A percentile compares a stretch with the other conserved stretches of the same genome.
Conservation (phyloP, 2,888 invertebrate genomes). For the Nomada ferruginata region DNA sequence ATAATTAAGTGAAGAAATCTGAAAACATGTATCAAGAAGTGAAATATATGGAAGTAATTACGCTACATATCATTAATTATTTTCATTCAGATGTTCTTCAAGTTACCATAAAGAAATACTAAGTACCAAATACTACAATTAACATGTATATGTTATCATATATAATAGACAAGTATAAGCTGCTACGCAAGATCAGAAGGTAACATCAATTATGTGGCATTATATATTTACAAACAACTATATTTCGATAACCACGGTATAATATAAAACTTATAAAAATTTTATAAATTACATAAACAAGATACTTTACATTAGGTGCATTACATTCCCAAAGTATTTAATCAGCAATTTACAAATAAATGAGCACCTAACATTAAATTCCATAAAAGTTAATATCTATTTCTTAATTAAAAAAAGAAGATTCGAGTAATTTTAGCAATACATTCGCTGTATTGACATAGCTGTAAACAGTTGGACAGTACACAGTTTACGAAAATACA, state of each 20-base stretch:
- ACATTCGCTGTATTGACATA: constrained; percentile 7
- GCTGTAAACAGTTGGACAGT: constrained; percentile 1
- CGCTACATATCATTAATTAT: constrained; percentile 8
- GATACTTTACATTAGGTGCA: background rate
- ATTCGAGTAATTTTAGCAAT: background rate
- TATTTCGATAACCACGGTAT: background rate
- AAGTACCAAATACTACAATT: constrained; percentile 9
- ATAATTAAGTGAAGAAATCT: constrained; percentile 25
- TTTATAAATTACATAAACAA: constrained; percentile 17
- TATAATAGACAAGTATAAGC: constrained; percentile 22
- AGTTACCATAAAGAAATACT: constrained; percentile 18
- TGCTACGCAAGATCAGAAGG: constrained; percentile 10
- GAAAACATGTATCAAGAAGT: constrained; percentile 27
- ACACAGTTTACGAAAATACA: background rate
- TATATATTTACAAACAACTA: constrained; percentile 28
- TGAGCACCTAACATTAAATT: background rate
- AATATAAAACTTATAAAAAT: background rate
- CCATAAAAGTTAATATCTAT: background rate
- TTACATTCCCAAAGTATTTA: background rate
- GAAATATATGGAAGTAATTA: constrained; percentile 8
- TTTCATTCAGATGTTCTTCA: constrained; percentile 8
- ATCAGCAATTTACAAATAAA: background rate
- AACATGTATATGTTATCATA: constrained; percentile 1
- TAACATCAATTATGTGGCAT: constrained; percentile 16
- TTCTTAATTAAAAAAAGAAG: background rate